phyloP scores from a whole-genome alignment of 2,888 invertebrate species.

The Dorcus hopei region DNA sequence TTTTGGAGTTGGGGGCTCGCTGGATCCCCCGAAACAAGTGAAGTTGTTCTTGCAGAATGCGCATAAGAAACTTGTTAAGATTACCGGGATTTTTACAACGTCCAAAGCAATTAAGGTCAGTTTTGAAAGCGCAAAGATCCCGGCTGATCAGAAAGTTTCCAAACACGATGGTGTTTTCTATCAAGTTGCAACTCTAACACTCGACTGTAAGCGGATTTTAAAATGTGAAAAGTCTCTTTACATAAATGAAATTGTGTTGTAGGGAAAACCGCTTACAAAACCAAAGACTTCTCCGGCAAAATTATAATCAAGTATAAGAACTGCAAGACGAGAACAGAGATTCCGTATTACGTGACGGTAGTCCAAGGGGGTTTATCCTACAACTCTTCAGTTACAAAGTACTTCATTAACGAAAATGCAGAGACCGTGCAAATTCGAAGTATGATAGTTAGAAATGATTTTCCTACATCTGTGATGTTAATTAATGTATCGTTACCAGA shows the following conservation, averaged over 20 bases:
- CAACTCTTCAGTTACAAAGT: conserved; percentile 56
- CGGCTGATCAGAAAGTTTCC: conserved; percentile 60
- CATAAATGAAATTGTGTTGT: conserved; percentile 24
- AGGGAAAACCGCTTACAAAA: conserved; percentile 58
- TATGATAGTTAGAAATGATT: conserved; percentile 64
- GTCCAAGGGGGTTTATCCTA: conserved; percentile 59
- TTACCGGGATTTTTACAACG: conserved; percentile 60
- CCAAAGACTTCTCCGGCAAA: conserved; percentile 56
- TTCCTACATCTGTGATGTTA: conserved; percentile 68
- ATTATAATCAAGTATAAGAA: conserved; percentile 54
- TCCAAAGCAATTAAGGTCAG: conserved; percentile 66
- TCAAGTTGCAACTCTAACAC: conserved; percentile 64
- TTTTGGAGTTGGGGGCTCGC: conserved; percentile 76
- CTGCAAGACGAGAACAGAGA: conserved; percentile 51
- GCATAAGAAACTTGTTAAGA: conserved; percentile 62
- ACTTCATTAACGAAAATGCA: conserved; percentile 46
- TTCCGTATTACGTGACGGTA: conserved; percentile 64
- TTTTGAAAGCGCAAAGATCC: conserved; percentile 63
- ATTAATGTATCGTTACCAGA: conserved; percentile 66
- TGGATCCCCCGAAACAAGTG: conserved; percentile 60
- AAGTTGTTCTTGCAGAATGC: conserved; percentile 66
- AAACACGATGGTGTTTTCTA: conserved; percentile 40
- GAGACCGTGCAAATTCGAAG: conserved; percentile 52
- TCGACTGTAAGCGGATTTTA: conserved; percentile 61
- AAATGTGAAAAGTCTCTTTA: neutral